phyloP scores from a whole-genome alignment of 2,888 invertebrate genomes.

The Pristionchus fissidentatus region DNA sequence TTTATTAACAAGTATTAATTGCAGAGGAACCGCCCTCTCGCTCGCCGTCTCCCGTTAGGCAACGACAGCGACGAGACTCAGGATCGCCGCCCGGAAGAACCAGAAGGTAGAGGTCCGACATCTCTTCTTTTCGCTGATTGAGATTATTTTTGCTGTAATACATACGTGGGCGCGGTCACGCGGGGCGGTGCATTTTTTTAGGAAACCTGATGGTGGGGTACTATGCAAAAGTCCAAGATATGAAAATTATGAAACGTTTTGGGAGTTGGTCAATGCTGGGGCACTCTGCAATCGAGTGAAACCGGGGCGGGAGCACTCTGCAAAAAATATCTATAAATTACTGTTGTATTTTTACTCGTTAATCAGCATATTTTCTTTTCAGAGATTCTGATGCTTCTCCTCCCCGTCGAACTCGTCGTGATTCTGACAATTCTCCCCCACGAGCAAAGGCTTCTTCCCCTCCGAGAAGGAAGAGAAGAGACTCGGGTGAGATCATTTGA shows the following conservation, averaged over 20 bases:
- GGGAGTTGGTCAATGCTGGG: no score
- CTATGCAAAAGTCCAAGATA: no score
- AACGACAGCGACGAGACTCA: conserved; percentile 24
- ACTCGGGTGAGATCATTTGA: not conserved
- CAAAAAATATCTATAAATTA: no score
- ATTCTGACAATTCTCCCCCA: conserved; percentile 46
- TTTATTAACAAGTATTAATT: not conserved
- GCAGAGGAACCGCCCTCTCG: not conserved
- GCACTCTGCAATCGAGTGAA: no score
- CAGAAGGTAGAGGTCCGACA: not conserved
- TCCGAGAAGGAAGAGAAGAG: not conserved
- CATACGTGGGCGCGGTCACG: no score
- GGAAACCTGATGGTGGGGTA: no score
- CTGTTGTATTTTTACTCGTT: not conserved
- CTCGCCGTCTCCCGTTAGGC: conserved; percentile 27
- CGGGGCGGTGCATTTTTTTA: no score
- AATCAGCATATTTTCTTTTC: no score
- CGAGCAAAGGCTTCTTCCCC: not conserved
- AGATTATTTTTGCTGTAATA: no score
- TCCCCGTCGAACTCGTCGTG: not conserved
- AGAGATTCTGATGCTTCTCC: conserved; percentile 35
- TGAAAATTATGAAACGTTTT: no score
- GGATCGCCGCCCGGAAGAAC: not conserved
- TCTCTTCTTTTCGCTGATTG: not conserved
- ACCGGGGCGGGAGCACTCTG: no score